phyloP scores from a whole-genome alignment of 2,113 vertebrate species.

The Chascanopsetta lugubris region DNA sequence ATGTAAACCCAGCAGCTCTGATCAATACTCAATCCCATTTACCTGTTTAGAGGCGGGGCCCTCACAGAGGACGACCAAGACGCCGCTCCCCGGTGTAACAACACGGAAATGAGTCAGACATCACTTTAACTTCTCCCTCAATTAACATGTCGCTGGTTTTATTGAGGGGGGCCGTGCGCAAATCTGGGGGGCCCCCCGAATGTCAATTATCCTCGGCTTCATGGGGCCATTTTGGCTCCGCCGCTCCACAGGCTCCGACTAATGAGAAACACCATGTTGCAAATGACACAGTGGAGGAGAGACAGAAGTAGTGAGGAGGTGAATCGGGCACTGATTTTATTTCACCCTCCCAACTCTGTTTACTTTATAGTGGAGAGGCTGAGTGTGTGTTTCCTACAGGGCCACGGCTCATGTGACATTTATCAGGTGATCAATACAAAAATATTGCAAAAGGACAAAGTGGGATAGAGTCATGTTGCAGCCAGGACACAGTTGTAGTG shows the following conservation, averaged over 20 bases:
- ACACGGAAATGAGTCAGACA: conserved; percentile 33
- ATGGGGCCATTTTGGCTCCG: conserved; percentile 38
- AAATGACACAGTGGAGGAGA: conserved; percentile 23
- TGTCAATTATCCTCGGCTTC: conserved; percentile 55
- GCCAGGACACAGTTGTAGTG: no score
- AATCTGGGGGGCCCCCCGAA: conserved; percentile 55
- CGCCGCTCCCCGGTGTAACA: conserved; percentile 31
- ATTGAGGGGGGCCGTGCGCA: conserved; percentile 51
- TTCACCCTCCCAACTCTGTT: background rate
- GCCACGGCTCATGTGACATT: background rate
- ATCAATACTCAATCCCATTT: conserved; percentile 75
- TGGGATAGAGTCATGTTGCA: no score
- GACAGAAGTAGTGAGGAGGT: conserved; percentile 7
- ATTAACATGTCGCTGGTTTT: conserved; percentile 67
- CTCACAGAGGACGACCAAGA: conserved; percentile 46
- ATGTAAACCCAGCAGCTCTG: conserved; percentile 21
- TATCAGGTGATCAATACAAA: background rate
- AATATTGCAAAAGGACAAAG: no score
- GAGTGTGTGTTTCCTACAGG: background rate
- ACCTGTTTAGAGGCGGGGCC: conserved; percentile 48
- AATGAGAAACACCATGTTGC: conserved; percentile 52
- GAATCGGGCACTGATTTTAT: conserved; percentile 18
- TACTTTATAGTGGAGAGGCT: background rate
- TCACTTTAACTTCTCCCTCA: conserved; percentile 51
- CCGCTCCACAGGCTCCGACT: conserved; percentile 27